Percentiles rank a stretch among this genome's conserved stretches.
Conservation (phyloP, 2,113 vertebrate species). For the Hyperoodon ampullatus region DNA sequence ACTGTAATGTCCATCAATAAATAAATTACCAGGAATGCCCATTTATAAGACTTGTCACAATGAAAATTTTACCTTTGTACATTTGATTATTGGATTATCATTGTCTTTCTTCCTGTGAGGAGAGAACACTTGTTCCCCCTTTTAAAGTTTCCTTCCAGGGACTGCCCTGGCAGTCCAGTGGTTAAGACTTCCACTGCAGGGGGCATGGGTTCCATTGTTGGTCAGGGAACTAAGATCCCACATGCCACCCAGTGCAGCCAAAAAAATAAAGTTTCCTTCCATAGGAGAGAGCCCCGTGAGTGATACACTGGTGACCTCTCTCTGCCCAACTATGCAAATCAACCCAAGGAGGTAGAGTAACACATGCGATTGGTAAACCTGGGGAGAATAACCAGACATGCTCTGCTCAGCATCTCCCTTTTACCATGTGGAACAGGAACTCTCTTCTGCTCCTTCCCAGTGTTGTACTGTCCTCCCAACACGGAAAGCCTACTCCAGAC, state of each 20-base stretch:
- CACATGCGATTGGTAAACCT: not conserved
- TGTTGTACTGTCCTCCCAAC: not conserved
- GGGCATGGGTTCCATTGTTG: not conserved
- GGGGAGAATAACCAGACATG: not conserved
- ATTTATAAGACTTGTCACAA: not conserved
- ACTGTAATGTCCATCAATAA: conserved; percentile 27
- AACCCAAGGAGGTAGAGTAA: not conserved
- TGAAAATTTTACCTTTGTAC: not conserved
- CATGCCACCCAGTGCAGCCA: not conserved
- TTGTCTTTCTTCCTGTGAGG: not conserved
- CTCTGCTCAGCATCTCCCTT: not conserved
- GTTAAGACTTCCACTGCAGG: not conserved
- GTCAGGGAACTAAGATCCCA: not conserved
- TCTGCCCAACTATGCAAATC: not conserved
- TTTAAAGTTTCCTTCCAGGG: not conserved
- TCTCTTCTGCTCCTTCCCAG: not conserved
- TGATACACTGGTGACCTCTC: not conserved
- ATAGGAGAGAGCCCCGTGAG: not conserved
- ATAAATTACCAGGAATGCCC: not conserved
- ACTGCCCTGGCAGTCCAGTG: not conserved
- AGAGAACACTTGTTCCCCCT: not conserved
- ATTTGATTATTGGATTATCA: conserved; percentile 6
- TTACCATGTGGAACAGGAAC: not conserved
- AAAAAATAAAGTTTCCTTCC: not conserved
- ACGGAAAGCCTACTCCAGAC: not conserved